These are phyloP conservation scores for Hypomecis atomaria DNA, from an alignment of 2,888 invertebrate species.

Conservation along the genomic window DNA sequence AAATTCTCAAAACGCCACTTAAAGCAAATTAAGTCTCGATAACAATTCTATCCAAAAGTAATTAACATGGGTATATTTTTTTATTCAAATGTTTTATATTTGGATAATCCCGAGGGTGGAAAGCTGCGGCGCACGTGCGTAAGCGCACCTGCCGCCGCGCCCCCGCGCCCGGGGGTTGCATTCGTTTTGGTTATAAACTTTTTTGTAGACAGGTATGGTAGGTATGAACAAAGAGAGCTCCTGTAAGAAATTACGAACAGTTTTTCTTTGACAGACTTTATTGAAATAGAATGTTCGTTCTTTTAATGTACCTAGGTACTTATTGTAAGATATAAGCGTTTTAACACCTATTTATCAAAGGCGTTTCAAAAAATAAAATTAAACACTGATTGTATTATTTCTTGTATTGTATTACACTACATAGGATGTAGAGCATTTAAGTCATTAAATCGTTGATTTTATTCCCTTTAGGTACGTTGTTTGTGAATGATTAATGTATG, in stretches of 20 bases:
- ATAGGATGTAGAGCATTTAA: too few relatives aligned
- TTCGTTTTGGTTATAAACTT: slow-evolving; percentile 35
- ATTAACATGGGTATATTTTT: slow-evolving; percentile 41
- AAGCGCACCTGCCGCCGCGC: slow-evolving; percentile 70
- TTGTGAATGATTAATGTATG: too few relatives aligned
- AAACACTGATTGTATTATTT: too few relatives aligned
- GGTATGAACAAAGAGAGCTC: neutral
- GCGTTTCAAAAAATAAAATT: too few relatives aligned
- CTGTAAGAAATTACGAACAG: neutral
- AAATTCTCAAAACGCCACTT: slow-evolving; percentile 12
- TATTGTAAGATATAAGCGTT: too few relatives aligned
- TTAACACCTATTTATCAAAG: too few relatives aligned
- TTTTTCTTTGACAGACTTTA: neutral
- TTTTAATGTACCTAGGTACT: too few relatives aligned
- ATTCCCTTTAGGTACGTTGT: too few relatives aligned
- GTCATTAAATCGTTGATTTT: too few relatives aligned
- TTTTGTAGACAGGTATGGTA: slow-evolving; percentile 21
- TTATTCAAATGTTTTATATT: slow-evolving; percentile 46
- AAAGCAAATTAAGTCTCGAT: slow-evolving; percentile 24
- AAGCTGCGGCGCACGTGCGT: slow-evolving; percentile 78
- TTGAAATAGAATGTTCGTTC: neutral
- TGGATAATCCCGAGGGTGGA: slow-evolving; percentile 58
- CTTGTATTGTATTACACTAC: too few relatives aligned
- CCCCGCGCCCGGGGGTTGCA: slow-evolving; percentile 46
- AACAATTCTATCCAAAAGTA: slow-evolving; percentile 36